Base-by-base conservation (phyloP, 2,113 vertebrate genomes). In the Mormyrus lacerda region DNA sequence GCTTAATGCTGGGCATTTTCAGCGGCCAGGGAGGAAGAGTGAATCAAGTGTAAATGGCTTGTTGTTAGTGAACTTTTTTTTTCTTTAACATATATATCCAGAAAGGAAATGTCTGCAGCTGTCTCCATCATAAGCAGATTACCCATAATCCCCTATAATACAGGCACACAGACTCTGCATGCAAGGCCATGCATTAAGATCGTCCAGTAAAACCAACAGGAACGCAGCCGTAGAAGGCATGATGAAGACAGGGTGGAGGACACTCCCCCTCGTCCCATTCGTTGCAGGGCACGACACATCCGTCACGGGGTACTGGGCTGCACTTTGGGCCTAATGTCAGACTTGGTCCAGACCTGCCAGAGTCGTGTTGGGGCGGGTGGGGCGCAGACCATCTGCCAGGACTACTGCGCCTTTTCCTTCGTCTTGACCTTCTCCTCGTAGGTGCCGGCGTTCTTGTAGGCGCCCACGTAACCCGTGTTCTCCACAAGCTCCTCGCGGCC, bases 371-470 rank as follows among this genome's bases (percentile, higher is more conserved):
- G 47, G 83, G 44, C 13, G 35, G 73, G 73, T 79, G 73, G 31
- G 35, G 73, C 5, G 35, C 73, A 79, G 73, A 85, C 45, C 7
- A 10, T 7, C n/a, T 1, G 73, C 24, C 39, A 8, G 13, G 65
- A 0, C 65, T 3, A 76, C 65, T 6, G 3, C 15, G 89, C 65
- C 94, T 95, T 94, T 88, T 95, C 92, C 91, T 98, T 98, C 89
- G 95, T 93, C 94, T 98, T 98, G 90, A 95, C 93, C 94, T 99
- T 99, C 89, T 95, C 88, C 0, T 97, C 96, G 0, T 98, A 99
- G 4, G 97, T 97, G 82, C 98, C 98, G 0, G 97, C 97, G 1
- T 98, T 95, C 95, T 97, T 97, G 95, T 99, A 99, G 76, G 97
- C 95, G 0, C 95, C 94, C 91, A 99, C 98, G 0, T 99, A 99